Base-by-base conservation (phyloP, 2,888 invertebrate genomes). In the Mythimna ferrago region DNA sequence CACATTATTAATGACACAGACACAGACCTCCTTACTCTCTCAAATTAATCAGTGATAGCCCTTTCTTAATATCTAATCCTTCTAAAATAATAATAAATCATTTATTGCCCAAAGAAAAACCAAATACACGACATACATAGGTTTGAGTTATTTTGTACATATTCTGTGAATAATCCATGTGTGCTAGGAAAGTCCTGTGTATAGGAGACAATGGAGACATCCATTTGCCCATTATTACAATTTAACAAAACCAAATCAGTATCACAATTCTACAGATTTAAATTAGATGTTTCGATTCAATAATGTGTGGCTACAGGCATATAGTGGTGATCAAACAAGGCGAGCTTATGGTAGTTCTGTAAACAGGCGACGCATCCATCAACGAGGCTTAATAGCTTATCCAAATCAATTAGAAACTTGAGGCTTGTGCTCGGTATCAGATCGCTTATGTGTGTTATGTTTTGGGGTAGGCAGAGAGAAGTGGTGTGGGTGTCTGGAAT, bases 361-460 rank as follows among this genome's bases (percentile, higher is more conserved):
- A 93, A 94, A 93, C 93, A 93, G 83, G 86, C 87, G 88, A 91
- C 92, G 90, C 94, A 95, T 95, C 95, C 92, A 95, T 95, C 95
- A 95, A 93, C 92, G 88, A 70, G 84, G 94, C 94, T 95, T 95
- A 95, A 94, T 94, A 93, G 95, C 93, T 95, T 93, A 95, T 94
- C 95, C 93, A 91, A 95, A 96, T 95, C 95, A 95, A 96, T 95
- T 95, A 95, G 93, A 94, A 95, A 94, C 94, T 93, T 91, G 92
- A 93, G 85, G 92, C 92, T 89, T 88, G 87, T 87, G 89, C 84
- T 89, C 84, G 83, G 86, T 83, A 84, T 86, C 83, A 83, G 76
- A 84, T 84, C 82, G 85, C 82, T 83, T 77, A 64, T 85, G 77
- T 66, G 51, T 72, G 61, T 73, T 69, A 63, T 67, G 57, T 67